These are phyloP conservation scores for Hirtodrosophila confusa DNA, from an alignment of 2,888 invertebrate genomes.

Conservation along the genomic window DNA sequence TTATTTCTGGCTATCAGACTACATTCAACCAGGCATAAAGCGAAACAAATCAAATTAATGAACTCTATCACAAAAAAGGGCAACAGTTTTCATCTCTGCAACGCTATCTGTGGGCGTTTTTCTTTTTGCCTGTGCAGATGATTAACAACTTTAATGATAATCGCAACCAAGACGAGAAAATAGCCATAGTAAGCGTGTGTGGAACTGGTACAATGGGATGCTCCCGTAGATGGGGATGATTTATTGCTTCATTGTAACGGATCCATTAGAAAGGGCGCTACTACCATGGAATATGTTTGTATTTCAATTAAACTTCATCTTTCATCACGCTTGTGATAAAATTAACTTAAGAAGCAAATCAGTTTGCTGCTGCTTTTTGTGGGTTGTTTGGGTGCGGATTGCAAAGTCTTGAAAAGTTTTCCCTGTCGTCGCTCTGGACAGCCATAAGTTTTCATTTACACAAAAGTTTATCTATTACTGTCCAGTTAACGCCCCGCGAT, in stretches of 20 bases:
- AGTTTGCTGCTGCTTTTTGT: constrained; percentile 4
- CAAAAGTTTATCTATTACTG: constrained; percentile 42
- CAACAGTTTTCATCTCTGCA: no score
- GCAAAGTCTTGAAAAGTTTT: constrained; percentile 22
- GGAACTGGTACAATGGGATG: constrained; percentile 19
- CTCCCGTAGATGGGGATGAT: constrained; percentile 25
- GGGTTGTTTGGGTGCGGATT: constrained; percentile 1
- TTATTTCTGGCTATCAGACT: no score
- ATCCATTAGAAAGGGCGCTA: constrained; percentile 11
- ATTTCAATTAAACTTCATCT: constrained; percentile 24
- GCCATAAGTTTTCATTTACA: constrained; percentile 47
- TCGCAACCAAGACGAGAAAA: background rate
- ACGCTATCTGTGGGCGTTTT: no score
- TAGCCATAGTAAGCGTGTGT: constrained; percentile 2
- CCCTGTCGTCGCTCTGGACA: constrained; percentile 8
- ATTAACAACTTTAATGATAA: constrained; percentile 33
- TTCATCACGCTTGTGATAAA: constrained; percentile 19
- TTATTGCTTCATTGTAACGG: constrained; percentile 27
- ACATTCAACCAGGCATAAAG: no score
- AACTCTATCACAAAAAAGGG: no score
- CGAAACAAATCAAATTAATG: no score
- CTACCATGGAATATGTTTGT: background rate
- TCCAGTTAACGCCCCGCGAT: constrained; percentile 4
- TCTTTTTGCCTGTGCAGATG: constrained; percentile 4
- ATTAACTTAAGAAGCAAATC: constrained; percentile 19